Evolutionary conservation across 2,888 invertebrate genomes (phyloP), one percentile per base, ranked within the genome.

Genomic region (Brassicogethes aeneus): DNA sequence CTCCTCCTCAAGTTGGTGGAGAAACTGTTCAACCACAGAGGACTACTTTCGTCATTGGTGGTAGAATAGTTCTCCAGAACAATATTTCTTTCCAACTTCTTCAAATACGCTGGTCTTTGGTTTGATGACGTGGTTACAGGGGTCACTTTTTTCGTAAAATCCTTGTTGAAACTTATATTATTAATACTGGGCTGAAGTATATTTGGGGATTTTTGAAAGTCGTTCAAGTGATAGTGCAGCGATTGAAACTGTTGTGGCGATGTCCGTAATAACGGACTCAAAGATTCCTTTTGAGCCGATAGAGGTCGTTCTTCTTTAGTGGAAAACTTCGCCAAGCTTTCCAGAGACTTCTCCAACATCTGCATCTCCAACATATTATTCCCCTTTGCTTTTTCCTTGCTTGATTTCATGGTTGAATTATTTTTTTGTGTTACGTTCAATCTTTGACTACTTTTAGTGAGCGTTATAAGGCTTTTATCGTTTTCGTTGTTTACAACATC

Each of bases 151-250:
- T 57, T 61, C 44, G 50, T 53, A 39, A 47, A 52, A 30, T 48
- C 59, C 51, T 41, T 59, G 38, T 42, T 52, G 50, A 69, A 67
- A 46, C 57, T 63, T 17, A 68, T 62, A 46, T 66, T 68, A 47
- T 63, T 68, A 37, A 68, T 66, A 40, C 56, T 58, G 1, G 55
- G 70, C 56, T 52, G 70, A 51, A 50, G 63, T 7, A 10, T 23
- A 23, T 5, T 23, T 5, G 23, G 23, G 23, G 23, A 23, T 23
- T 23, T 23, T 23, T 23, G 23, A 23, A 23, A 23, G 10, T 23
- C 23, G 23, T 5, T 23, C 7, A 23, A 23, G 5, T 5, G 5
- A n/a, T n/a, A n/a, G n/a, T n/a, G n/a, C 10, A 23, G 10, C 10
- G 23, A 23, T 23, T 23, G 23, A 23, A 15, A 58, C 43, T 15